phyloP scores from a whole-genome alignment of 2,113 vertebrate species.

The Crotalus helleri region DNA sequence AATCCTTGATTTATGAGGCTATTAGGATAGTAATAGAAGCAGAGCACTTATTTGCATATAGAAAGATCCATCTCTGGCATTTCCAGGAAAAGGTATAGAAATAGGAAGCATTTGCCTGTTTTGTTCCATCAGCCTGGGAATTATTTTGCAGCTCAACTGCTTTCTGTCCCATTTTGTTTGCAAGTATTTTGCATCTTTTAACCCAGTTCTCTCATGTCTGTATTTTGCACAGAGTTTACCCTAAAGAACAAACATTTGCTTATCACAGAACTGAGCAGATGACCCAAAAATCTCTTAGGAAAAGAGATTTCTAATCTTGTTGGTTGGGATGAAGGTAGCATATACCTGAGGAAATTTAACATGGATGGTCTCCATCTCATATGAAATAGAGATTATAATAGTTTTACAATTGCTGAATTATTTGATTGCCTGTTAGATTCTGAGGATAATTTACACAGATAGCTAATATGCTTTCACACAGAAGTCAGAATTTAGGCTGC shows the following conservation, averaged over 20 bases:
- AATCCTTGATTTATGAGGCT: not conserved
- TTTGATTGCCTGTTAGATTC: not conserved
- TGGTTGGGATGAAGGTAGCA: not conserved
- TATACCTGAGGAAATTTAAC: not conserved
- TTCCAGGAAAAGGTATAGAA: not conserved
- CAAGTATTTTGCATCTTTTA: not conserved
- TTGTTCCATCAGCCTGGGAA: not conserved
- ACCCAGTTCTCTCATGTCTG: not conserved
- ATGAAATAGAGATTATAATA: not conserved
- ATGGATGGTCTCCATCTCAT: not conserved
- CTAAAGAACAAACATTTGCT: not conserved
- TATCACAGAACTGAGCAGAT: not conserved
- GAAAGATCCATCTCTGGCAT: not conserved
- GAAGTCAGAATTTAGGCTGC: too few relatives aligned
- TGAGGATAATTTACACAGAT: not conserved
- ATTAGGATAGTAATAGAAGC: not conserved
- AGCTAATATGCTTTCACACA: not conserved
- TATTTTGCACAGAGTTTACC: not conserved
- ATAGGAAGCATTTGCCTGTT: not conserved
- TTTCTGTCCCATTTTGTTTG: not conserved
- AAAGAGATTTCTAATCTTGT: not conserved
- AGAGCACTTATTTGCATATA: not conserved
- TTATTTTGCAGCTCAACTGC: not conserved
- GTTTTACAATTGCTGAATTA: not conserved
- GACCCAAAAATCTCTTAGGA: not conserved